Evolutionary conservation across 2,797 vertebrate genomes (phyloP).

Genomic region (Lophotriccus pileatus): DNA sequence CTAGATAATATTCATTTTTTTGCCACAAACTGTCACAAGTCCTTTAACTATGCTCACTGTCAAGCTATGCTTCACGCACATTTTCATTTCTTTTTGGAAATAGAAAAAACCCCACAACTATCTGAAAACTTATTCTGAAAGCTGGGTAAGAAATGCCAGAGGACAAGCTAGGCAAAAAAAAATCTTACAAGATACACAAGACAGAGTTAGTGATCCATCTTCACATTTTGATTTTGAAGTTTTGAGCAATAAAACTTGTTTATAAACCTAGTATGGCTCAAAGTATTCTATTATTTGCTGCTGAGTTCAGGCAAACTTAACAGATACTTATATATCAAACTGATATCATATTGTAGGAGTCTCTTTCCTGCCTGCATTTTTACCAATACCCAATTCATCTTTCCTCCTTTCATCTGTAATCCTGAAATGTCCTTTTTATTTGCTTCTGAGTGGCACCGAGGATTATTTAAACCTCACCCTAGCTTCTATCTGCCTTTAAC

Average conservation of each 20-base stretch:
- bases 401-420: neutral
- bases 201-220: neutral
- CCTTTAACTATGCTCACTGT: neutral
- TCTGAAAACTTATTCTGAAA: neutral
- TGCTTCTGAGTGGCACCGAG: neutral
- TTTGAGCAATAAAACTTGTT: conserved; percentile 3
- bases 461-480: neutral
- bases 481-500: neutral
- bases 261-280: conserved; percentile 1
- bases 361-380: neutral
- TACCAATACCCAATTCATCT: neutral
- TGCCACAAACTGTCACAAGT: neutral
- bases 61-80: neutral
- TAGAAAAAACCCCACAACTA: neutral
- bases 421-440: neutral
- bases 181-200: neutral
- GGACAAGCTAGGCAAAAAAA: neutral
- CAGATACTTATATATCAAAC: neutral
- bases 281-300: neutral
- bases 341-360: neutral
- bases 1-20: neutral
- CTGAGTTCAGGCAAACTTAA: neutral
- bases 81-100: neutral
- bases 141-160: neutral
- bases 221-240: neutral